phyloP scores from a whole-genome alignment of 2,888 invertebrate species.

The Mythimna ferrago region DNA sequence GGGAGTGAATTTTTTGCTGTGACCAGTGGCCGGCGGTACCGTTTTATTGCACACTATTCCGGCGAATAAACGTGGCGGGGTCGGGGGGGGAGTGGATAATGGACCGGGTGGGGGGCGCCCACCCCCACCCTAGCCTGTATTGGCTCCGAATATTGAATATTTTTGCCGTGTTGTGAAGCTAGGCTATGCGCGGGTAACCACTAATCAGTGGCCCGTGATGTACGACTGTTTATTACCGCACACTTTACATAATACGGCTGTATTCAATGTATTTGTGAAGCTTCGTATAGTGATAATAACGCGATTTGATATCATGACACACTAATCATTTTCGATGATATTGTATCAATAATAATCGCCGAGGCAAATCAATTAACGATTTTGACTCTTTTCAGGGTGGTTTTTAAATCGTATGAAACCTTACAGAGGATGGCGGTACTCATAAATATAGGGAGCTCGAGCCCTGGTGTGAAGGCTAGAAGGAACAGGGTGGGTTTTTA shows the following conservation, averaged over 20 bases:
- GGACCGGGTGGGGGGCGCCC: constrained; percentile 73
- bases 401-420: neutral
- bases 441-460: too few relatives aligned
- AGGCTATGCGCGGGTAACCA: constrained; percentile 75
- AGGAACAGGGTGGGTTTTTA: too few relatives aligned
- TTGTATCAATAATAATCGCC: neutral
- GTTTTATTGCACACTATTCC: constrained; percentile 90
- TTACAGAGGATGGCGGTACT: too few relatives aligned
- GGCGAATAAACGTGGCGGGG: constrained; percentile 84
- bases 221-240: constrained; percentile 68
- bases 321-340: neutral
- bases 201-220: constrained; percentile 82
- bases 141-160: constrained; percentile 87
- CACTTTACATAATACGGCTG: constrained; percentile 57
- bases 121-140: constrained; percentile 72
- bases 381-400: neutral
- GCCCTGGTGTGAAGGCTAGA: too few relatives aligned
- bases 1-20: constrained; percentile 84
- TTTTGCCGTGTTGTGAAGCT: constrained; percentile 81
- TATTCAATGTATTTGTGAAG: constrained; percentile 31
- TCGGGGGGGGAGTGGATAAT: constrained; percentile 81
- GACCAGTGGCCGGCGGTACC: constrained; percentile 82
- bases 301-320: neutral
- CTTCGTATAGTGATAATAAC: neutral
- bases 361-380: neutral